Evolutionary conservation across 1,140 invertebrate species (phyloP), one percentile per base, ranked within the genome.

Genomic region (Cyrtorhinus lividipennis): DNA sequence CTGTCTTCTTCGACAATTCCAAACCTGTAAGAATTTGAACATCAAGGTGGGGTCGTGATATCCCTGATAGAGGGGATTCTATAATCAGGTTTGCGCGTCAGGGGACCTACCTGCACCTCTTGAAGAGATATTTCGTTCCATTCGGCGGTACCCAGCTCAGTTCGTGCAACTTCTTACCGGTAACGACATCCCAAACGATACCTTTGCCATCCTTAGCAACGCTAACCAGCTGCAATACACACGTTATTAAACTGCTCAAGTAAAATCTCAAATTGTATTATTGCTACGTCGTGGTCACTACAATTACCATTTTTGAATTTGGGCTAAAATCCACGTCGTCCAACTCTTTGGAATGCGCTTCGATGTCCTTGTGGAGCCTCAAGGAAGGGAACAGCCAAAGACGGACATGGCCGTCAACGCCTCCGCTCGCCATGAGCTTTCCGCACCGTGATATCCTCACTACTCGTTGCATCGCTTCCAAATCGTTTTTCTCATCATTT

Each of bases 311-410:
- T 66, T 81, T 83, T 62, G 86, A 82, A 71, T 83, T 80, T 1
- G 84, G 82, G 76, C 85, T 90, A 71, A 96, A 87, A 75, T 95
- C 91, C 44, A 97, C 71, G 73, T 96, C 92, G 73, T 95, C 92
- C 63, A 96, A 84, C 78, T 92, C 90, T 73, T 85, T 86, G 26
- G 74, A 79, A 69, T 92, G 89, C 25, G 80, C 83, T 66, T 82
- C 73, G 22, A 95, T 75, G 65, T 87, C 83, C 67, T 80, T 77
- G 20, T 82, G 66, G n/a, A 44, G 62, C 53, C 64, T 64, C 2
- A 69, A 25, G 18, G 65, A 63, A 13, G 92, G 91, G 73, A 91
- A 93, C 67, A 83, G 81, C 94, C 94, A 98, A 2, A 95, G 70
- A 66, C 92, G 78, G 20, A 98, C 73, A 69, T 83, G 78, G 10